A percentile compares a stretch with the other conserved stretches of the same genome.
Evolutionary conservation across 2,888 invertebrate genomes (phyloP).

Genomic region (Heliconius hortense): DNA sequence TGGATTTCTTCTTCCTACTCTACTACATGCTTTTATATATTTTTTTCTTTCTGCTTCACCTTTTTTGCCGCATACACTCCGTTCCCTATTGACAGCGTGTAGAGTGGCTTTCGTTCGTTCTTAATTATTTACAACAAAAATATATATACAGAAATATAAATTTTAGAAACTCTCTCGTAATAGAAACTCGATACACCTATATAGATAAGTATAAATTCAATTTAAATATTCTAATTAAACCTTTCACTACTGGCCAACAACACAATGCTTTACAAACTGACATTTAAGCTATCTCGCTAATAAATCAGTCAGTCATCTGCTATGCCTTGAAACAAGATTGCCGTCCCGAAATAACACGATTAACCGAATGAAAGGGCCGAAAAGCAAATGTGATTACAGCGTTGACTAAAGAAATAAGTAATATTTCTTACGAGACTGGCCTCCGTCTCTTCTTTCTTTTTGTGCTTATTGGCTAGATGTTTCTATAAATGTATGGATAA

Average conservation of each 20-base stretch:
- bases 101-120: too few relatives aligned
- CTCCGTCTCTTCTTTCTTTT: slow-evolving; percentile 48
- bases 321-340: slow-evolving; percentile 53
- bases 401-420: slow-evolving; percentile 76
- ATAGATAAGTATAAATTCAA: not conserved
- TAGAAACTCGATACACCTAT: not conserved
- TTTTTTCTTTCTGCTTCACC: not conserved
- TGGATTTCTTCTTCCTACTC: too few relatives aligned
- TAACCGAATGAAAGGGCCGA: slow-evolving; percentile 79
- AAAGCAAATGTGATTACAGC: slow-evolving; percentile 80
- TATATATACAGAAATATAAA: not conserved
- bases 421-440: slow-evolving; percentile 72
- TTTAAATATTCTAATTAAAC: slow-evolving; percentile 24
- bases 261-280: slow-evolving; percentile 20
- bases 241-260: slow-evolving; percentile 12
- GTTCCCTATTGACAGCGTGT: too few relatives aligned
- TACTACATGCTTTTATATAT: not conserved
- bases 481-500: slow-evolving; percentile 42
- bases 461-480: slow-evolving; percentile 44
- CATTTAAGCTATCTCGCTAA: slow-evolving; percentile 26
- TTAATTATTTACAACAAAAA: too few relatives aligned
- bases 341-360: slow-evolving; percentile 78
- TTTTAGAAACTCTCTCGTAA: not conserved
- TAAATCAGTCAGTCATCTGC: slow-evolving; percentile 42
- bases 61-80: not conserved